Evolutionary conservation across 2,888 invertebrate genomes (phyloP).

Genomic region (Drosophila robusta): DNA sequence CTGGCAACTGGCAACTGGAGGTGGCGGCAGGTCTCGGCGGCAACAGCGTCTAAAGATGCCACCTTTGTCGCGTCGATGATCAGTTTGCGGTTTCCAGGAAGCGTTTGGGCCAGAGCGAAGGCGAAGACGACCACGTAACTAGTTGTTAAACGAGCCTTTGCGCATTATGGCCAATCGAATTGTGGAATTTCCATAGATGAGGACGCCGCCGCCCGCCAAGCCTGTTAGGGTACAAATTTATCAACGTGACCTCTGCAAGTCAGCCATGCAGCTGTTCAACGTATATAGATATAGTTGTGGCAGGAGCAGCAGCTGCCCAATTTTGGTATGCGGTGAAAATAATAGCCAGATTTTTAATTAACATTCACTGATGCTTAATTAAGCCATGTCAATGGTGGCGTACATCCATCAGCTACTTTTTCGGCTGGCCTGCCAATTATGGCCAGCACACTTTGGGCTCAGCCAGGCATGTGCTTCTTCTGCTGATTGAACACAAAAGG

Average conservation of each 20-base stretch:
- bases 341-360: conserved; percentile 45
- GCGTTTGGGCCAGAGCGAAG: conserved; percentile 58
- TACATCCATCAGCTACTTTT: conserved; percentile 27
- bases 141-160: conserved; percentile 79
- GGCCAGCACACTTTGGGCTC: conserved; percentile 43
- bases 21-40: conserved; percentile 1
- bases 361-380: conserved; percentile 46
- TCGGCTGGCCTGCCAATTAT: conserved; percentile 46
- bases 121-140: conserved; percentile 64
- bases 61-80: conserved; percentile 61
- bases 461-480: conserved; percentile 29
- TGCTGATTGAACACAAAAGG: conserved; percentile 26
- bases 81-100: conserved; percentile 71
- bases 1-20: conserved; percentile 3
- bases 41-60: conserved; percentile 67
- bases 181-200: conserved; percentile 64
- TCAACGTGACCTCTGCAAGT: conserved; percentile 59
- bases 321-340: conserved; percentile 11
- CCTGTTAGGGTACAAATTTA: conserved; percentile 56
- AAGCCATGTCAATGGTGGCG: conserved; percentile 35
- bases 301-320: conserved; percentile 18
- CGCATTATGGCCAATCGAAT: conserved; percentile 71
- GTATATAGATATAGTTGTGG: background rate
- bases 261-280: conserved; percentile 43
- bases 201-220: conserved; percentile 29